Base-by-base conservation (phyloP, 2,797 vertebrate genomes). In the Chrosomus eos region DNA sequence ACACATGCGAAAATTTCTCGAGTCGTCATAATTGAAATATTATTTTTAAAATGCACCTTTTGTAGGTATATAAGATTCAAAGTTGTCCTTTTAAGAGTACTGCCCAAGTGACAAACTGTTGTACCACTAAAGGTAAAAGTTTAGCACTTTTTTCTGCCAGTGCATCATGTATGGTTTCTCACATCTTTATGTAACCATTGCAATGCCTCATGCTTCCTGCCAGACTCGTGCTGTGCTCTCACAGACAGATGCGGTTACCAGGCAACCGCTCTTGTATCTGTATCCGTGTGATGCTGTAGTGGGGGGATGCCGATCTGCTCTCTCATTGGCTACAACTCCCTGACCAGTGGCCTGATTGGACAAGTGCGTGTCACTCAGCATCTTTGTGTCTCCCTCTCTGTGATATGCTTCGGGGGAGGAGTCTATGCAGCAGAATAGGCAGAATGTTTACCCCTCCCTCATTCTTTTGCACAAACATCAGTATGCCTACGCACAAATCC, bases 321-420 rank as follows among this genome's bases (percentile, higher is more conserved):
- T 73, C 80, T 53, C 66, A 89, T 87, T 89, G 88, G 88, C 43
- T 67, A 21, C 67, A 23, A 21, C 31, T 70, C 8, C 26, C 66
- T 31, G 73, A 31, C 53, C 71, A 80, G 71, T 31, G 28, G 48
- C 40, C 4, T 2, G 75, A 88, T 86, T 84, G 87, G 87, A 53
- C 19, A 91, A 92, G 92, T 91, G 92, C 89, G 90, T 90, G 93
- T 94, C 87, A 82, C 94, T 94, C 93, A 93, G 91, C 90, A 89
- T 87, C 94, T 93, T 94, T 94, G 94, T 94, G 93, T 94, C 92
- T 94, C 90, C 90, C 91, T 92, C 73, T 33, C 23, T 62, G n/a
- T 71, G 62, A 26, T 81, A 40, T 70, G 58, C 53, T 79, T 33
- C 3, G 78, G 55, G 77, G 88, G 88, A 87, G 88, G 88, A 88